phyloP scores from a whole-genome alignment of 2,113 vertebrate species.

The Hylia prasina region DNA sequence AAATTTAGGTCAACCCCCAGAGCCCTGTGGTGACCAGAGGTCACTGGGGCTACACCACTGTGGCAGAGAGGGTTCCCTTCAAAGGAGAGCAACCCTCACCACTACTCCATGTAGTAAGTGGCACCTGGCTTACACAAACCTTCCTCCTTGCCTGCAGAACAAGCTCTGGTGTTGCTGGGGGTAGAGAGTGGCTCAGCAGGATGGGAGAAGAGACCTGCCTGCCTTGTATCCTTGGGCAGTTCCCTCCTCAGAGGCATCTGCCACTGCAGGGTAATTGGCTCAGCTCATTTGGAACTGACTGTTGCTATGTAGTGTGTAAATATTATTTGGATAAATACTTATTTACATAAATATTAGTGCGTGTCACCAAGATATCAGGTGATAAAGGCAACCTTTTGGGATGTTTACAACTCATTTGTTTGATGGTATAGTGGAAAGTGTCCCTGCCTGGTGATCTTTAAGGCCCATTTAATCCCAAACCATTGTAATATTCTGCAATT shows the following conservation, averaged over 20 bases:
- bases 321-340: not conserved
- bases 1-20: not conserved
- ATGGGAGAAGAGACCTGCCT: not conserved
- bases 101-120: not conserved
- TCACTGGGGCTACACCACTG: not conserved
- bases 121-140: not conserved
- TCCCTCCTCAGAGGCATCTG: not conserved
- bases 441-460: not conserved
- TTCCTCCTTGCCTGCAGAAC: not conserved
- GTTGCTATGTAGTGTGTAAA: not conserved
- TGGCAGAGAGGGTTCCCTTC: not conserved
- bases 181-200: not conserved
- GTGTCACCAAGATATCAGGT: not conserved
- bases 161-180: not conserved
- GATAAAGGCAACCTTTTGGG: not conserved
- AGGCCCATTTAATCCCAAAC: not conserved
- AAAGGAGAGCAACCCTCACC: not conserved
- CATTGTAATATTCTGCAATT: not conserved
- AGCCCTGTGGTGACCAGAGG: not conserved
- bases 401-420: not conserved
- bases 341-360: not conserved
- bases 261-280: not conserved
- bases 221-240: not conserved
- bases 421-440: not conserved
- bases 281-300: not conserved